These are phyloP conservation scores for Ephydatia muelleri DNA, from an alignment of 37 sponge, comb jelly and placozoan species.

Conservation along the genomic window DNA sequence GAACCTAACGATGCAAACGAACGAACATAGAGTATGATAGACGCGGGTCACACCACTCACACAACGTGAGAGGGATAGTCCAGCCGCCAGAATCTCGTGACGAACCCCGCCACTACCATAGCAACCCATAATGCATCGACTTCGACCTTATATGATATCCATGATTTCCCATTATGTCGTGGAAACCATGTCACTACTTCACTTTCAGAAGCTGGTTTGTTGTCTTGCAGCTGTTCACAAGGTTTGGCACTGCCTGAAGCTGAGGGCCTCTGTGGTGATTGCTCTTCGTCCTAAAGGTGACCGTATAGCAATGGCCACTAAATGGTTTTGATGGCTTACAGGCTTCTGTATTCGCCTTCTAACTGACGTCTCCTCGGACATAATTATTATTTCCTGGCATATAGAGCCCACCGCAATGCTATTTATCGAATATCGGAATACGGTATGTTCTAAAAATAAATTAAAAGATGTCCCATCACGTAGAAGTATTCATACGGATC, in stretches of 20 bases:
- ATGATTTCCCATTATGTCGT: slow-evolving; percentile 3
- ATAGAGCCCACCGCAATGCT: neutral
- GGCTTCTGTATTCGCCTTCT: neutral
- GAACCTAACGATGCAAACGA: slow-evolving; percentile 38
- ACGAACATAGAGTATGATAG: neutral
- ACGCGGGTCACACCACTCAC: slow-evolving; percentile 23
- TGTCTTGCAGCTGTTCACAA: neutral
- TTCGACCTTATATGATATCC: slow-evolving; percentile 14
- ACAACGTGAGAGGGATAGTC: slow-evolving; percentile 58
- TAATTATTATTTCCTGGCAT: neutral
- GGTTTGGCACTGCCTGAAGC: neutral
- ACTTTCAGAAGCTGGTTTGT: neutral
- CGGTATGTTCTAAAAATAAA: neutral
- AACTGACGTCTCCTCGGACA: neutral
- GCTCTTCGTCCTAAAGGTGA: neutral
- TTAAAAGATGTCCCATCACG: slow-evolving; percentile 4
- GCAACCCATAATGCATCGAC: slow-evolving; percentile 48
- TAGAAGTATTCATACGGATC: slow-evolving; percentile 31
- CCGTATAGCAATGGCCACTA: neutral
- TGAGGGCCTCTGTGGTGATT: neutral
- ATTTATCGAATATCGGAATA: neutral
- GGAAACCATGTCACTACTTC: slow-evolving; percentile 37
- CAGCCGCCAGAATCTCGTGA: slow-evolving; percentile 55
- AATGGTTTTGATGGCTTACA: neutral
- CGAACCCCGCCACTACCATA: slow-evolving; percentile 19